Conservation (phyloP, 1,140 invertebrate genomes). For the Ephestia elutella region DNA sequence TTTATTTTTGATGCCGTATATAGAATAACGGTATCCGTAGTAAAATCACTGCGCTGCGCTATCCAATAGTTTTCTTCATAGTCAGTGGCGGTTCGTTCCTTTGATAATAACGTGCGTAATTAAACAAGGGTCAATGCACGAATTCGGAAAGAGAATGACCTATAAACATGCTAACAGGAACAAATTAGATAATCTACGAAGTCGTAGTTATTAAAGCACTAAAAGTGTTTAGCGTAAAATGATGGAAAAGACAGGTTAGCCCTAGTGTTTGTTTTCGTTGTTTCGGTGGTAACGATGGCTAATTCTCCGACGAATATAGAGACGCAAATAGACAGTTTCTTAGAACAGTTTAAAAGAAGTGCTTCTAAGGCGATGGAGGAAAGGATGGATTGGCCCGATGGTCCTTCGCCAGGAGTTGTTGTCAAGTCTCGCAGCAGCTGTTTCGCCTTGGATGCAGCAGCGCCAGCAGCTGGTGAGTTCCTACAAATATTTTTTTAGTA, state of each 20-base stretch:
- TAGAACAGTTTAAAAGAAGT: slow-evolving; percentile 85
- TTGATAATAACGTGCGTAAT: slow-evolving; percentile 39
- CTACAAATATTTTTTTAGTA: neutral
- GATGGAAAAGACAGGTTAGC: slow-evolving; percentile 36
- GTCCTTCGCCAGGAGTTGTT: slow-evolving; percentile 49
- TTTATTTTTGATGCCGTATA: slow-evolving; percentile 67
- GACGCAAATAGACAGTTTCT: slow-evolving; percentile 86
- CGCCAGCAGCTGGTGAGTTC: slow-evolving; percentile 62
- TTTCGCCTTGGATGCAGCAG: slow-evolving; percentile 64
- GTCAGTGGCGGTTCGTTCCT: slow-evolving; percentile 38
- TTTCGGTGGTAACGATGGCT: slow-evolving; percentile 75
- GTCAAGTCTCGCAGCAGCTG: slow-evolving; percentile 70
- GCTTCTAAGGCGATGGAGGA: slow-evolving; percentile 84
- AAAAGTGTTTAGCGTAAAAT: slow-evolving; percentile 30
- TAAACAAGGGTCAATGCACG: slow-evolving; percentile 43
- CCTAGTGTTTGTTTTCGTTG: slow-evolving; percentile 66
- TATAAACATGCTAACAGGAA: slow-evolving; percentile 34
- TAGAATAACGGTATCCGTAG: slow-evolving; percentile 69
- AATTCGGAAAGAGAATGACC: slow-evolving; percentile 37
- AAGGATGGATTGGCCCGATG: slow-evolving; percentile 66
- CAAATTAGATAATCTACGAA: slow-evolving; percentile 18
- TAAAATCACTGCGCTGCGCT: slow-evolving; percentile 51
- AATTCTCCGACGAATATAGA: slow-evolving; percentile 82
- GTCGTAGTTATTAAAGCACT: neutral
- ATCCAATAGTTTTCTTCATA: slow-evolving; percentile 53